These are phyloP conservation scores for Brachymystax lenok DNA, from an alignment of 2,797 vertebrate genomes.

Conservation along the genomic window DNA sequence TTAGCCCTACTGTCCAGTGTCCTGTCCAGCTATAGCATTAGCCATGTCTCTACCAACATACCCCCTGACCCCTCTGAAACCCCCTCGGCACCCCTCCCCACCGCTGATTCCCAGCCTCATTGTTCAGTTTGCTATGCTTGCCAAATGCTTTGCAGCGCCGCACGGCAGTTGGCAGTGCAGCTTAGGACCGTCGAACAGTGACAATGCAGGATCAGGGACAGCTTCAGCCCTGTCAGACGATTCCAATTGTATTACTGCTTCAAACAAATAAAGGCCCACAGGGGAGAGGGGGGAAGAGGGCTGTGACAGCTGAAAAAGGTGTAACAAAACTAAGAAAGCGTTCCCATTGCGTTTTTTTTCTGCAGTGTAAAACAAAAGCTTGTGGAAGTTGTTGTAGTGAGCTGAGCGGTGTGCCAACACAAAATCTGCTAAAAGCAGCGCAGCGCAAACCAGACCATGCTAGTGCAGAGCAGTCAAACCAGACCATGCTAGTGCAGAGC, in stretches of 20 bases:
- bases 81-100: slow-evolving; percentile 49
- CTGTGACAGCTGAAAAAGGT: slow-evolving; percentile 34
- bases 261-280: slow-evolving; percentile 73
- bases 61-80: slow-evolving; percentile 31
- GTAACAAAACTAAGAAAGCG: slow-evolving; percentile 12
- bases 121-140: slow-evolving; percentile 81
- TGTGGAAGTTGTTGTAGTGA: neutral
- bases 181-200: slow-evolving; percentile 81
- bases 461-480: neutral
- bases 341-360: neutral
- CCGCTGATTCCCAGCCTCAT: slow-evolving; percentile 68
- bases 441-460: slow-evolving; percentile 29
- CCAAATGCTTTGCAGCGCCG: slow-evolving; percentile 76
- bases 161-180: slow-evolving; percentile 68
- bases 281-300: slow-evolving; percentile 39
- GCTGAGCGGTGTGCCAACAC: slow-evolving; percentile 9
- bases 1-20: slow-evolving; percentile 63
- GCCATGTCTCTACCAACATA: slow-evolving; percentile 43
- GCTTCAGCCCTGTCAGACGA: slow-evolving; percentile 72
- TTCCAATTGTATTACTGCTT: slow-evolving; percentile 74
- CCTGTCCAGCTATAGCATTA: slow-evolving; percentile 48
- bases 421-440: slow-evolving; percentile 14
- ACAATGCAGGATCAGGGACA: slow-evolving; percentile 80
- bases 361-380: neutral
- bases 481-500: slow-evolving; percentile 20